Evolutionary conservation across 1,140 invertebrate species (phyloP).

Genomic region (Anagrus nilaparvatae): DNA sequence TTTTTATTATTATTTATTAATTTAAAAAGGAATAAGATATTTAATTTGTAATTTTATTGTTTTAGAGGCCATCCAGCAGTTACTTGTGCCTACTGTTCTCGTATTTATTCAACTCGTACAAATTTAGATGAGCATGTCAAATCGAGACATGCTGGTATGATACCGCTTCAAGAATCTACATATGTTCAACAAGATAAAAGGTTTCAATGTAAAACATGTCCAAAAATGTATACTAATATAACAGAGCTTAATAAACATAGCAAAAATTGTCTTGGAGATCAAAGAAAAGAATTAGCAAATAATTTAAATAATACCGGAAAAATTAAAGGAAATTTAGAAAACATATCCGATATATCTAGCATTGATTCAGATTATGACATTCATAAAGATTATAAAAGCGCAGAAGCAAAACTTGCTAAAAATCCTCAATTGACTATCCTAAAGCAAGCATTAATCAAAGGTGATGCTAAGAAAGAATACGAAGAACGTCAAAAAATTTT

Average conservation of each 20-base stretch:
- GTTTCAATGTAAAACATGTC: slow-evolving; percentile 36
- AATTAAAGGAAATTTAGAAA: slow-evolving; percentile 16
- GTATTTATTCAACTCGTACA: slow-evolving; percentile 41
- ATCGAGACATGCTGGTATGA: slow-evolving; percentile 36
- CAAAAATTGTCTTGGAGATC: slow-evolving; percentile 25
- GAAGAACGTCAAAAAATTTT: slow-evolving; percentile 15
- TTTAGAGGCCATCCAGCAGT: slow-evolving; percentile 41
- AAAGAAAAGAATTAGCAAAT: slow-evolving; percentile 20
- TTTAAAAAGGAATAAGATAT: too few relatives aligned
- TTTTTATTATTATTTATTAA: too few relatives aligned
- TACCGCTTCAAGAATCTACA: slow-evolving; percentile 17
- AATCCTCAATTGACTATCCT: slow-evolving; percentile 40
- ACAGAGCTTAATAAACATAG: slow-evolving; percentile 36
- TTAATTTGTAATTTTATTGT: slow-evolving; percentile 2
- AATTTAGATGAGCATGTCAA: slow-evolving; percentile 44
- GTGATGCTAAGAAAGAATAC: slow-evolving; percentile 30
- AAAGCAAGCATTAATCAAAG: slow-evolving; percentile 37
- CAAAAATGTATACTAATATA: slow-evolving; percentile 33
- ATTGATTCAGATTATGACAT: slow-evolving; percentile 32
- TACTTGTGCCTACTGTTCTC: slow-evolving; percentile 39
- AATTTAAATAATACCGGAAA: slow-evolving; percentile 16
- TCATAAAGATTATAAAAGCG: slow-evolving; percentile 33
- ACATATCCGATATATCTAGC: slow-evolving; percentile 33
- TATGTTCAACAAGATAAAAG: slow-evolving; percentile 30
- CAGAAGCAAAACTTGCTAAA: slow-evolving; percentile 38